These are phyloP conservation scores for Myiozetetes cayanensis DNA, from an alignment of 2,113 vertebrate species.

Conservation along the genomic window DNA sequence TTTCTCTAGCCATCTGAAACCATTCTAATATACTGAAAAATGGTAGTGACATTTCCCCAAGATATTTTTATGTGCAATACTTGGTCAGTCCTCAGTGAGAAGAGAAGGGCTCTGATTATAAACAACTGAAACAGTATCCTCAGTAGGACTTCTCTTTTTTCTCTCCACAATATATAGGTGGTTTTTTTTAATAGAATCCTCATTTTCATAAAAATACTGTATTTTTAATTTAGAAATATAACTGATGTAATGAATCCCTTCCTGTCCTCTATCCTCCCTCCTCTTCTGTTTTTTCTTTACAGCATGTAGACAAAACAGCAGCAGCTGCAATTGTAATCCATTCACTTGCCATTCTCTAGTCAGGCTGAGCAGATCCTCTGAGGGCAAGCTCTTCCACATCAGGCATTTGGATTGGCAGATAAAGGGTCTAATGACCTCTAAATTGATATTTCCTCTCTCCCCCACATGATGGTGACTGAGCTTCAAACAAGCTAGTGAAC, in stretches of 20 bases:
- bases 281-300: background rate
- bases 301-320: background rate
- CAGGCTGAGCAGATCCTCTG: background rate
- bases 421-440: background rate
- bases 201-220: background rate
- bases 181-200: background rate
- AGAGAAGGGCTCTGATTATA: background rate
- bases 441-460: background rate
- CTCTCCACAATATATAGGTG: rapidly evolving
- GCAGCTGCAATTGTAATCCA: background rate
- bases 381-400: background rate
- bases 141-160: background rate
- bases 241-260: background rate
- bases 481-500: background rate
- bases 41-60: conserved; percentile 30
- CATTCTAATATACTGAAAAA: conserved; percentile 39
- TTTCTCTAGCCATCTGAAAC: conserved; percentile 47
- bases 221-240: background rate
- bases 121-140: background rate
- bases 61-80: background rate
- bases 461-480: background rate
- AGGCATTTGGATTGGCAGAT: background rate
- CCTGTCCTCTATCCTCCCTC: background rate
- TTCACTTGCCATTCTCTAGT: background rate
- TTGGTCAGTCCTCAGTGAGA: background rate